Percentiles rank a stretch among this genome's conserved stretches.
Evolutionary conservation across 2,888 invertebrate species (phyloP).

Genomic region (Drosophila basisetae): DNA sequence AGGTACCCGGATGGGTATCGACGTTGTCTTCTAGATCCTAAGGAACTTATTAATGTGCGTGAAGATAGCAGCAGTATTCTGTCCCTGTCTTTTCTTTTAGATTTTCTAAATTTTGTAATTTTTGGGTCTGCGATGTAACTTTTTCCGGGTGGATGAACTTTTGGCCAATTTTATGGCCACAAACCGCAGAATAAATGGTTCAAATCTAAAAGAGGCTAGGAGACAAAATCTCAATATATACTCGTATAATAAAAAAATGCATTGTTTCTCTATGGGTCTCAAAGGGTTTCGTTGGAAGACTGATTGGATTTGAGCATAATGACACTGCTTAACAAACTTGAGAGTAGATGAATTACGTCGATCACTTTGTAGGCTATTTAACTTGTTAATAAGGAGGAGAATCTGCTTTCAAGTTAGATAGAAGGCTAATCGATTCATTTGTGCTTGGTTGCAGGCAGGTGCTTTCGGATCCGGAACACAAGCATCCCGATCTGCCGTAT

Average conservation of each 20-base stretch:
- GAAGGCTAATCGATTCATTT: neutral
- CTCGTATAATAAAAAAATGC: neutral
- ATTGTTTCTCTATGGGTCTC: neutral
- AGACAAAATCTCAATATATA: neutral
- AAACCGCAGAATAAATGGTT: too few relatives aligned
- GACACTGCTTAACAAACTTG: neutral
- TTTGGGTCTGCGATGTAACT: neutral
- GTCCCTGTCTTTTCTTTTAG: neutral
- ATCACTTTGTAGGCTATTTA: neutral
- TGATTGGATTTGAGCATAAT: neutral
- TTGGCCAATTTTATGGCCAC: too few relatives aligned
- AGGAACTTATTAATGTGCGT: neutral
- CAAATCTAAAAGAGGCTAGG: too few relatives aligned
- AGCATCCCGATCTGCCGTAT: slow-evolving; percentile 87
- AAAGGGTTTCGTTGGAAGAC: neutral
- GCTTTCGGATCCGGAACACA: slow-evolving; percentile 83
- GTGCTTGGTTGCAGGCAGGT: slow-evolving; percentile 71
- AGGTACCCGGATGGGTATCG: neutral
- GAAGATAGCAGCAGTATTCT: neutral
- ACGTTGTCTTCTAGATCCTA: neutral
- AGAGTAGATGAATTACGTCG: neutral
- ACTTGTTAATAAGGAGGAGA: neutral
- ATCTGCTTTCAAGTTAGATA: neutral
- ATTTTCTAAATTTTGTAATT: neutral
- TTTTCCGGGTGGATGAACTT: too few relatives aligned